Conservation (phyloP, 2,113 vertebrate genomes). For the Zapornia atra region DNA sequence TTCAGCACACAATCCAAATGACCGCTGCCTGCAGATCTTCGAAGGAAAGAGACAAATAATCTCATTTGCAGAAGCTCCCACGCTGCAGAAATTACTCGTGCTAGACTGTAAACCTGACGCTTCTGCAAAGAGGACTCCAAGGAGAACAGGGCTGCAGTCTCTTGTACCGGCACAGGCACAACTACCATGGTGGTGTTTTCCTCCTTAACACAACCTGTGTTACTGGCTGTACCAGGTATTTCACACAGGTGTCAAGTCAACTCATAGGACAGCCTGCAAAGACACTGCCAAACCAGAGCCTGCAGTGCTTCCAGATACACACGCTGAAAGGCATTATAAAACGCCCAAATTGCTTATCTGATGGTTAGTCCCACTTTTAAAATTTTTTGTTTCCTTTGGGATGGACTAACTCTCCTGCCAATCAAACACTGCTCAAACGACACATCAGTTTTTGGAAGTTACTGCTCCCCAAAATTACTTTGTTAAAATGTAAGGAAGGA, state of each 20-base stretch:
- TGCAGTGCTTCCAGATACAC: neutral
- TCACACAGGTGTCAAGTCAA: neutral
- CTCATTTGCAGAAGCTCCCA: neutral
- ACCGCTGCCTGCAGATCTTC: neutral
- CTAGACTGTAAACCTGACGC: neutral
- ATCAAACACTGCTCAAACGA: neutral
- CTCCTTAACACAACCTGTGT: neutral
- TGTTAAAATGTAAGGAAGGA: neutral
- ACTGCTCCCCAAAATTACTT: neutral
- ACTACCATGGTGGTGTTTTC: neutral
- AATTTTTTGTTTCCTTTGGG: neutral
- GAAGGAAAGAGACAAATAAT: neutral
- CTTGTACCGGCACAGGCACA: neutral
- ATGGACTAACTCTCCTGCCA: neutral
- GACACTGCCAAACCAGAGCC: neutral
- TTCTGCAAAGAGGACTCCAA: neutral
- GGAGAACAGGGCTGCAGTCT: neutral
- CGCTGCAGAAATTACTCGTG: neutral
- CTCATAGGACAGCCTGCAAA: neutral
- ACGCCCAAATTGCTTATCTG: neutral
- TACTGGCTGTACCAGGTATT: neutral
- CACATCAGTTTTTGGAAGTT: neutral
- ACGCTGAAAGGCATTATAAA: neutral
- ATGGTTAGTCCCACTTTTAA: rapidly evolving
- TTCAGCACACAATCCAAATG: neutral